Base-by-base conservation (phyloP, 2,113 vertebrate genomes). In the Chaetops frenatus region DNA sequence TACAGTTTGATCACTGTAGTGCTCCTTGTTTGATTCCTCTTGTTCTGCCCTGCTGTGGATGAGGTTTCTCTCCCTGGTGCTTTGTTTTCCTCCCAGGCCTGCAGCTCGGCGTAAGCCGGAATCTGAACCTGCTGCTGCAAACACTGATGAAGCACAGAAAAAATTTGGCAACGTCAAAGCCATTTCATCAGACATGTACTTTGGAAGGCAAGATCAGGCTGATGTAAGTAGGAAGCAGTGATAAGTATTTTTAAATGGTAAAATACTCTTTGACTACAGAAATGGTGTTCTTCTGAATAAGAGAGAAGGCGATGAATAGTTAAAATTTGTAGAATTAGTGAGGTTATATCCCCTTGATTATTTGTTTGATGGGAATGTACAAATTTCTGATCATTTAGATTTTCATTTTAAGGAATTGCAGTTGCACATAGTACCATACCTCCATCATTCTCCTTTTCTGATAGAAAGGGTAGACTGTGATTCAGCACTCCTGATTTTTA, bases 171-270 rank as follows among this genome's bases (percentile, higher is more conserved):
- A 99, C 0, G 98, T 97, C 71, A 99, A 99, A 97, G 98, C 99
- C 58, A 99, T 99, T 86, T 99, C 99, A 3, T 99, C 99, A 36
- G 99, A 99, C 82, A 99, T 99, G 99, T 99, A 98, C 96, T 99
- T 99, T 71, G 99, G 99, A 83, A 99, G 98, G 90, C 99, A 99
- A 78, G 98, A 99, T 69, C 95, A 97, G 48, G 96, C 98, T 48
- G 99, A 99, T 87, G 99, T 99, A 94, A 97, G 98, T 80, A 28
- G 28, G 11, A 54, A 57, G 71, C 10, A 44, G 15, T 50, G 50
- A 64, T 58, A 54, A 60, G 36, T 56, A 9, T 18, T 88, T 85
- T 65, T 79, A 11, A 54, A 44, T 38, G 29, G 17, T 51, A 62
- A 66, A 69, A 56, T 56, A 29, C 12, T 82, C 14, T 80, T 71